A percentile compares a stretch with the other conserved stretches of the same genome.
Conservation (phyloP, 2,888 invertebrate genomes). For the Leucophora obtusa region DNA sequence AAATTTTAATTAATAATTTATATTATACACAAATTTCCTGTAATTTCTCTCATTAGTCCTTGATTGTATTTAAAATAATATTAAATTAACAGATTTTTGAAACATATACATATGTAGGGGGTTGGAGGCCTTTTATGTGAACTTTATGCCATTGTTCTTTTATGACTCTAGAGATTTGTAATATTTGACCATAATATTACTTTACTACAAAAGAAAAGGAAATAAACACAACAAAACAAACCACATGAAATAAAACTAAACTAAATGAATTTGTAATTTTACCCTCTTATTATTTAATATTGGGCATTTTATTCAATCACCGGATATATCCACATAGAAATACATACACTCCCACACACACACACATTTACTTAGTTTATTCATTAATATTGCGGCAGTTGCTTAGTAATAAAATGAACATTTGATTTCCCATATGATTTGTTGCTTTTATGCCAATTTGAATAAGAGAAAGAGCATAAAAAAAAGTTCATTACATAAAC, state of each 20-base stretch:
- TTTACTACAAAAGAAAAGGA: background rate
- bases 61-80: background rate
- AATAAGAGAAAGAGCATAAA: background rate
- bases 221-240: too few relatives aligned
- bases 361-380: background rate
- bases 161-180: slow-evolving; percentile 41
- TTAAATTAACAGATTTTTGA: background rate
- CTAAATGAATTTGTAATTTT: background rate
- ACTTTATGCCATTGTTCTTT: slow-evolving; percentile 42
- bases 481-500: background rate
- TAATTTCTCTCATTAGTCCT: background rate
- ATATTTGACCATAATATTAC: slow-evolving; percentile 22
- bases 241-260: background rate
- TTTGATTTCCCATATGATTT: slow-evolving; percentile 55
- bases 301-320: background rate
- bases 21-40: too few relatives aligned
- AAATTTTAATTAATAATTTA: too few relatives aligned
- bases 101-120: background rate
- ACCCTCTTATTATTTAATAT: background rate
- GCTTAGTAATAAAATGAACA: slow-evolving; percentile 19
- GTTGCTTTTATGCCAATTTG: slow-evolving; percentile 17
- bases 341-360: background rate
- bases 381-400: background rate
- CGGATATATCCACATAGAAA: background rate
- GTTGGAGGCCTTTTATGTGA: background rate